Percentiles rank a stretch among this genome's conserved stretches.
These are phyloP conservation scores for Dendropsophus ebraccatus DNA, from an alignment of 2,113 vertebrate species.

Conservation along the genomic window DNA sequence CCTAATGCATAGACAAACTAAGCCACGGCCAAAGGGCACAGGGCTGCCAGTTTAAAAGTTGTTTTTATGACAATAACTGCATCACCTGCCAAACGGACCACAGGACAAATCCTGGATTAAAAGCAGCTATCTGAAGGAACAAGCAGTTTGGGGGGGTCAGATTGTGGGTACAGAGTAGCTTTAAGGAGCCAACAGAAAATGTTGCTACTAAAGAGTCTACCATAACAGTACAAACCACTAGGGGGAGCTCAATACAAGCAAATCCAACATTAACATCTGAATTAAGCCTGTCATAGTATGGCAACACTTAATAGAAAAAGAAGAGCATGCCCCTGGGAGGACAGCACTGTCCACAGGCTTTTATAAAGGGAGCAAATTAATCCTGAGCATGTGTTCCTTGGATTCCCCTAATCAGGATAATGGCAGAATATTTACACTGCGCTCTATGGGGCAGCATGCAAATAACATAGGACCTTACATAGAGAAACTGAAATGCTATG, in stretches of 20 bases:
- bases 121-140: too few relatives aligned
- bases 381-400: background rate
- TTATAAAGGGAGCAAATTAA: background rate
- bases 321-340: background rate
- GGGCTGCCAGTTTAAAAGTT: too few relatives aligned
- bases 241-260: slow-evolving; percentile 2
- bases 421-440: background rate
- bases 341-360: background rate
- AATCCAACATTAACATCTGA: background rate
- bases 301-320: background rate
- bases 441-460: background rate
- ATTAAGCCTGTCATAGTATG: background rate
- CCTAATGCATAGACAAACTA: too few relatives aligned
- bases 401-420: background rate
- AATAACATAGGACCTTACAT: background rate
- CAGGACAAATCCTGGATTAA: too few relatives aligned
- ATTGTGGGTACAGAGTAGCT: too few relatives aligned
- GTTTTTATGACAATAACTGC: too few relatives aligned
- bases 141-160: too few relatives aligned
- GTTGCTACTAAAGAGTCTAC: background rate
- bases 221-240: background rate
- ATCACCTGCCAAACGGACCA: too few relatives aligned
- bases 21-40: too few relatives aligned
- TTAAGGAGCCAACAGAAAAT: too few relatives aligned
- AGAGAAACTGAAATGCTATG: too few relatives aligned